Percentiles rank a stretch among this genome's conserved stretches.
phyloP scores from a whole-genome alignment of 2,888 invertebrate species.

The Chrysotoxum bicinctum region DNA sequence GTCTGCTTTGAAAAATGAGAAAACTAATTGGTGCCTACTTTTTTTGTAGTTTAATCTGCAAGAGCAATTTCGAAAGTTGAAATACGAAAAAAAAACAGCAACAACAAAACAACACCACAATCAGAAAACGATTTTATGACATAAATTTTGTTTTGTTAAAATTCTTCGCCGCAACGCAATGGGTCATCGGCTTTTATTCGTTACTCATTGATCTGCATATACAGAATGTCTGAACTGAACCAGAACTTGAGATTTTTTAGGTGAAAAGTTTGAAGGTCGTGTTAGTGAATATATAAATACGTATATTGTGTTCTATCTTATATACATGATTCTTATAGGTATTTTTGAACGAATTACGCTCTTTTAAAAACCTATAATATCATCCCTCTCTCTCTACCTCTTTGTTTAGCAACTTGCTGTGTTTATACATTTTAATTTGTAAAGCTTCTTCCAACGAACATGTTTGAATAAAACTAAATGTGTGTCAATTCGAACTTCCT shows the following conservation, averaged over 20 bases:
- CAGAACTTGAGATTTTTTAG: constrained; percentile 12
- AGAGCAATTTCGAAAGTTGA: not conserved
- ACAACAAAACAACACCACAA: not conserved
- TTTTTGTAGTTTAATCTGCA: not conserved
- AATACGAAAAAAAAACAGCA: not conserved
- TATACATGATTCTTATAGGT: not conserved
- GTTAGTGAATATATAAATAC: not conserved
- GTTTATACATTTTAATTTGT: no score
- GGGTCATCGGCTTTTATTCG: constrained; percentile 6
- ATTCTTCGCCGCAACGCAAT: constrained; percentile 5
- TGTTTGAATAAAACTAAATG: no score
- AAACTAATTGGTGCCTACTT: not conserved
- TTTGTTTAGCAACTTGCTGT: not conserved
- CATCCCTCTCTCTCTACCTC: not conserved
- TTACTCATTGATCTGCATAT: not conserved
- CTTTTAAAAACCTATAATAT: no score
- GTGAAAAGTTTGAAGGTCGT: constrained; percentile 18
- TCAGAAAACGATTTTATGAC: not conserved
- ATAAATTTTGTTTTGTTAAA: constrained; percentile 13
- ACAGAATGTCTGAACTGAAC: not conserved
- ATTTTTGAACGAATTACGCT: not conserved
- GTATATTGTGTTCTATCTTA: not conserved
- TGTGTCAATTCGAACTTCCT: no score
- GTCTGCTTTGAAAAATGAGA: not conserved
- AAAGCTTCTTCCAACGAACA: no score